Evolutionary conservation across 2,888 invertebrate species (phyloP).

Genomic region (Tetrapedia diversipes): DNA sequence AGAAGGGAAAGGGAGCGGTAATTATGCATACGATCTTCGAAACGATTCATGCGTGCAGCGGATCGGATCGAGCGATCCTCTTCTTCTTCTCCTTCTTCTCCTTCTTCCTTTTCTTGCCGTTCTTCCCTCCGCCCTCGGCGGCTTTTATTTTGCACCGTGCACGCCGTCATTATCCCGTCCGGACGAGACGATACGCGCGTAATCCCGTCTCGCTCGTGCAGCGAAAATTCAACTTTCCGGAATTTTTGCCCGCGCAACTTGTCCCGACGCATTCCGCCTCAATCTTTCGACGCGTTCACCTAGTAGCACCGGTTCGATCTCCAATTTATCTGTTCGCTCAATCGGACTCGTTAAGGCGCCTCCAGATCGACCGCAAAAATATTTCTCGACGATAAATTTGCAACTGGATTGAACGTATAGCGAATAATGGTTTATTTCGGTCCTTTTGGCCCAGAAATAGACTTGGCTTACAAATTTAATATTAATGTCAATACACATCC

Average conservation of each 20-base stretch:
- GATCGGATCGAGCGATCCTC: conserved; percentile 57
- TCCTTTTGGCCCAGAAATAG: no score
- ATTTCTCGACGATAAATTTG: no score
- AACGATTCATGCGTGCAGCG: conserved; percentile 68
- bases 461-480: no score
- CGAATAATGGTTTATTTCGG: no score
- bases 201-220: background rate
- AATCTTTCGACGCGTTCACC: background rate
- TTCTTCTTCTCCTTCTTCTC: conserved; percentile 22
- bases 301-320: conserved; percentile 3
- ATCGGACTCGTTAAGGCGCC: conserved; percentile 36
- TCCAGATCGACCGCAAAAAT: no score
- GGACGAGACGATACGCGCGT: conserved; percentile 7
- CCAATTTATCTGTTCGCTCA: conserved; percentile 26
- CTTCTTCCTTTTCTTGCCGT: conserved; percentile 26
- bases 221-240: conserved; percentile 30
- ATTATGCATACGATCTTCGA: conserved; percentile 68
- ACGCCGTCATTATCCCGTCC: conserved; percentile 48
- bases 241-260: background rate
- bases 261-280: background rate
- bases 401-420: no score
- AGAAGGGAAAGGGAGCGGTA: conserved; percentile 37
- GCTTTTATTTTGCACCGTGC: conserved; percentile 31
- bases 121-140: background rate
- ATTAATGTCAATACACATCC: no score